Conservation (phyloP, 30 jellyfish, hydroid and myxozoan genomes). For the Chironex yamaguchii region DNA sequence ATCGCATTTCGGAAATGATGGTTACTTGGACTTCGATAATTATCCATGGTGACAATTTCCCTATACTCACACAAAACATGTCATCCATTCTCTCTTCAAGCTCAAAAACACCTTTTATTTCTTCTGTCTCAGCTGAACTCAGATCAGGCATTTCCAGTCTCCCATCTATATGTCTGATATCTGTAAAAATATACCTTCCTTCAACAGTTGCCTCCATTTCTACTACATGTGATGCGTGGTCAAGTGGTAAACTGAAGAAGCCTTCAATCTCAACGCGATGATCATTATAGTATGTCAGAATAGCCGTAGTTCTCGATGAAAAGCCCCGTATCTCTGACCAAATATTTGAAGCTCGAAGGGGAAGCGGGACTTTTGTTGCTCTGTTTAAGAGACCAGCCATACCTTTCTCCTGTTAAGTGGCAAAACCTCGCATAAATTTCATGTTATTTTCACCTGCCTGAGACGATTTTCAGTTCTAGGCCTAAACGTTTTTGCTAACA, state of each 20-base stretch:
- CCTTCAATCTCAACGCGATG: constrained; percentile 86
- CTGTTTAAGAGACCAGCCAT: constrained; percentile 94
- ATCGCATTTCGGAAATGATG: constrained; percentile 68
- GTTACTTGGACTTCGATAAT: constrained; percentile 86
- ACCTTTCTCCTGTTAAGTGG: no score
- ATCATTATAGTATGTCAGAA: constrained; percentile 87
- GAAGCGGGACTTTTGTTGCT: constrained; percentile 75
- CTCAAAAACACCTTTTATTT: constrained; percentile 39
- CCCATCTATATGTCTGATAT: constrained; percentile 25
- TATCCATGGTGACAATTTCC: constrained; percentile 92
- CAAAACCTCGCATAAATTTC: background rate
- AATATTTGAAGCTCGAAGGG: constrained; percentile 85
- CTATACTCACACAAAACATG: constrained; percentile 75
- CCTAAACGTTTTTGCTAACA: background rate
- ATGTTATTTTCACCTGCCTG: background rate
- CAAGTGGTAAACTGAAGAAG: constrained; percentile 82
- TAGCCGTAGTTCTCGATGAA: constrained; percentile 94
- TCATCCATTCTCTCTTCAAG: constrained; percentile 71
- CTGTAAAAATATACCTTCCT: constrained; percentile 81
- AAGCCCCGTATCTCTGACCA: constrained; percentile 92
- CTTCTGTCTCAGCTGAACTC: constrained; percentile 51
- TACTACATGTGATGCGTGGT: constrained; percentile 76
- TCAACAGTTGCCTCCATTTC: constrained; percentile 94
- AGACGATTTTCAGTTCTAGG: background rate
- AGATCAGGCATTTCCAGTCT: background rate